These are phyloP conservation scores for Cherax destructor DNA, from an alignment of 1,140 invertebrate genomes.

Conservation along the genomic window DNA sequence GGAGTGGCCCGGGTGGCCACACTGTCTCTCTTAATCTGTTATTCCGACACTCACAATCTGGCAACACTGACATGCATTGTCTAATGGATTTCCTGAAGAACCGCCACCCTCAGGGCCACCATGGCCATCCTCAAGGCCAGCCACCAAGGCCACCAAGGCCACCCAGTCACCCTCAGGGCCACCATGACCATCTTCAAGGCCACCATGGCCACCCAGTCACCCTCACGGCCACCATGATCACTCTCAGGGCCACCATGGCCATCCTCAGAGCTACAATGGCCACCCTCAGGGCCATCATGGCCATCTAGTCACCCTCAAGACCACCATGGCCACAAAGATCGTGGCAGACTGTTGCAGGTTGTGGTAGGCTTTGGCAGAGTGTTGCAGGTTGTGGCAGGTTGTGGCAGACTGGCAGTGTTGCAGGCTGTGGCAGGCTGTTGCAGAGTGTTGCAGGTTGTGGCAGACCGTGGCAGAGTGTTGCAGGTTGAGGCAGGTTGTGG, in stretches of 20 bases:
- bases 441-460: too few species aligned
- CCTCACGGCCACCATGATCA: neutral
- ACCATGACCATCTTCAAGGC: neutral
- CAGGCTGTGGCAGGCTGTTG: too few species aligned
- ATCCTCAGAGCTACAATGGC: neutral
- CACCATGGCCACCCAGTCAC: neutral
- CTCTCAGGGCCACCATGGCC: neutral
- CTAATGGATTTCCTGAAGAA: constrained; percentile 34
- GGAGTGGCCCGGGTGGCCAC: neutral
- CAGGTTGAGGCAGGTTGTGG: neutral
- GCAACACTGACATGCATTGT: constrained; percentile 40
- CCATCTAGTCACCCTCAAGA: neutral
- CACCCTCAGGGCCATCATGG: neutral
- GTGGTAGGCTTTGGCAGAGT: neutral
- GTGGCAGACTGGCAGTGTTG: neutral
- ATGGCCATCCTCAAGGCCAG: neutral
- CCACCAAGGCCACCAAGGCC: neutral
- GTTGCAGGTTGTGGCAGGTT: neutral
- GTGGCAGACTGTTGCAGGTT: neutral
- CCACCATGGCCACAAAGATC: neutral
- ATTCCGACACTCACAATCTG: constrained; percentile 15
- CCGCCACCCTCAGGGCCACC: neutral
- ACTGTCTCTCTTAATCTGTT: constrained; percentile 13
- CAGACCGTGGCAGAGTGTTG: neutral
- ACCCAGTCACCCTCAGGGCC: neutral